A percentile compares a stretch with the other conserved stretches of the same genome.
Evolutionary conservation across 2,888 invertebrate species (phyloP).

Genomic region (Tineola bisselliella): DNA sequence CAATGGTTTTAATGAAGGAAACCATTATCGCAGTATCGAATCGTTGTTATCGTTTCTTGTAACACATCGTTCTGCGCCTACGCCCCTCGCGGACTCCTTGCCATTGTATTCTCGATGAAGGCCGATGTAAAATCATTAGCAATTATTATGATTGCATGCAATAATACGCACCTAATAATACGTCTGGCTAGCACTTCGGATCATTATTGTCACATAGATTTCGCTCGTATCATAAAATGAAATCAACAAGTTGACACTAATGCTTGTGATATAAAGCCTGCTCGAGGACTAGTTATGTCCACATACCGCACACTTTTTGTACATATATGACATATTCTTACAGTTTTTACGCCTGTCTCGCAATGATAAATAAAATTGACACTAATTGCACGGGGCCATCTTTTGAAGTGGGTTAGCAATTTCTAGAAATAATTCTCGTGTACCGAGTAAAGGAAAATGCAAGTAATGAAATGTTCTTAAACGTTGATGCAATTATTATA

Average conservation of each 20-base stretch:
- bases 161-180: conserved; percentile 16
- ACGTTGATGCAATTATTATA: conserved; percentile 44
- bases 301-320: conserved; percentile 18
- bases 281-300: conserved; percentile 3
- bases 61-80: conserved; percentile 13
- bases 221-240: conserved; percentile 15
- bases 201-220: conserved; percentile 16
- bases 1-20: conserved; percentile 9
- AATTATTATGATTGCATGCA: conserved; percentile 17
- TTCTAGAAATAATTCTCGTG: conserved; percentile 41
- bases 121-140: conserved; percentile 16
- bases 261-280: conserved; percentile 14
- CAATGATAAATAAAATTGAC: conserved; percentile 63
- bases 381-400: conserved; percentile 47
- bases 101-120: conserved; percentile 16
- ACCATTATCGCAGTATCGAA: conserved; percentile 14
- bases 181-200: conserved; percentile 13
- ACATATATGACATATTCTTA: conserved; percentile 22
- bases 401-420: conserved; percentile 51
- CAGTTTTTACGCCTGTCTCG: conserved; percentile 15
- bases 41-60: conserved; percentile 14
- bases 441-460: conserved; percentile 28
- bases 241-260: conserved; percentile 17
- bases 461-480: conserved; percentile 39
- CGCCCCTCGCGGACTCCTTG: conserved; percentile 6